These are phyloP conservation scores for Yoshiicerus persimilis DNA, from an alignment of 1,140 invertebrate species.

Conservation along the genomic window DNA sequence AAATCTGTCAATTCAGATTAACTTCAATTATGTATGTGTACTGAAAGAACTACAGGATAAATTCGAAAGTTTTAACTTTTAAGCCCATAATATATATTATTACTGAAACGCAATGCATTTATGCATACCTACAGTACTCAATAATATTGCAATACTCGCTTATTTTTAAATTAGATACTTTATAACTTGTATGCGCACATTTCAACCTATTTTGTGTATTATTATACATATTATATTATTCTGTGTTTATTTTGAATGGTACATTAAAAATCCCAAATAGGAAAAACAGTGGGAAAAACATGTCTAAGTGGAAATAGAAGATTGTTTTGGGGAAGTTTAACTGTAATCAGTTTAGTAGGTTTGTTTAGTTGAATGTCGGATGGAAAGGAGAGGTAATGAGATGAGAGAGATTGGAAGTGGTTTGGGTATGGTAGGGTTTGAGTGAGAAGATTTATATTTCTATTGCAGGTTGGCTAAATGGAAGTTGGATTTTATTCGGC, in stretches of 20 bases:
- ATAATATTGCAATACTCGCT: too few relatives aligned
- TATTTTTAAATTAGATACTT: too few relatives aligned
- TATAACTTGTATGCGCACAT: too few relatives aligned
- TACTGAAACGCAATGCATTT: background rate
- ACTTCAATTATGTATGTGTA: background rate
- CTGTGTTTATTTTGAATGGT: too few relatives aligned
- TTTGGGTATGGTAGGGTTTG: background rate
- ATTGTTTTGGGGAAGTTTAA: background rate
- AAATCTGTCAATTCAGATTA: background rate
- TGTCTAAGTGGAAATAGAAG: too few relatives aligned
- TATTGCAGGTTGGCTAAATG: background rate
- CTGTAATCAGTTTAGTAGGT: background rate
- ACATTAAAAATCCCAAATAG: too few relatives aligned
- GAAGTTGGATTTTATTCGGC: background rate
- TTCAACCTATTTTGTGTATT: too few relatives aligned
- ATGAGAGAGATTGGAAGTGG: constrained; percentile 31
- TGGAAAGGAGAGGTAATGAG: constrained; percentile 24
- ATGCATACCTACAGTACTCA: background rate
- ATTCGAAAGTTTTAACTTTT: background rate
- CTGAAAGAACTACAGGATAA: background rate
- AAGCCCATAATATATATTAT: background rate
- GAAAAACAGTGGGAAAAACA: too few relatives aligned
- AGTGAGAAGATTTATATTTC: constrained; percentile 14
- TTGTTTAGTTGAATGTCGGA: background rate
- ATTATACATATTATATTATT: too few relatives aligned